Conservation (phyloP, 2,888 invertebrate genomes). For the Caenorhabditis sp. region DNA sequence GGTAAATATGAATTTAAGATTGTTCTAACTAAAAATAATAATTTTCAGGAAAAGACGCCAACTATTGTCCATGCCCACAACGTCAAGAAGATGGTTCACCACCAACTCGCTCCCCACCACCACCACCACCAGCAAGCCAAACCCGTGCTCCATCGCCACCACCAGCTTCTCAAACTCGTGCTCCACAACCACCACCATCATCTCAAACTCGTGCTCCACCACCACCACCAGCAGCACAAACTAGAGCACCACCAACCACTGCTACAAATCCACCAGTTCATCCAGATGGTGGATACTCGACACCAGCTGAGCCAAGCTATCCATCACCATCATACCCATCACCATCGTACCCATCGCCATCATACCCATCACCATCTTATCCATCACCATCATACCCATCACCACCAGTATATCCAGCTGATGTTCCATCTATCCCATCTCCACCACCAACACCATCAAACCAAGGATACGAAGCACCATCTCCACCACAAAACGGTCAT, state of each 20-base stretch:
- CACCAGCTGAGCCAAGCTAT: conserved; percentile 1
- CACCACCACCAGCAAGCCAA: conserved; percentile 14
- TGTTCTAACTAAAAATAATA: not conserved
- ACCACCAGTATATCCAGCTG: conserved; percentile 20
- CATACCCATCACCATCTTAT: conserved; percentile 7
- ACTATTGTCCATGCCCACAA: conserved; percentile 49
- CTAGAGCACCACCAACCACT: not conserved
- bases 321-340: conserved; percentile 24
- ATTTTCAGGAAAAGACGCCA: conserved; percentile 45
- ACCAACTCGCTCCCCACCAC: conserved; percentile 19
- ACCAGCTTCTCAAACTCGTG: conserved; percentile 6
- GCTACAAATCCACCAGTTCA: conserved; percentile 15
- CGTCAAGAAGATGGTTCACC: conserved; percentile 29
- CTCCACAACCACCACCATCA: conserved; percentile 23
- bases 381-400: conserved; percentile 19
- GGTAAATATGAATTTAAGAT: conserved; percentile 11
- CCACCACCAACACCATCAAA: conserved; percentile 5
- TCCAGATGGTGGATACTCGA: conserved; percentile 22
- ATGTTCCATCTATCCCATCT: conserved; percentile 10
- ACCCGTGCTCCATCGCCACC: conserved; percentile 6
- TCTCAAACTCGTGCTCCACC: conserved; percentile 13
- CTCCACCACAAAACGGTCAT: conserved; percentile 35
- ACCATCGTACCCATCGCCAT: conserved; percentile 26
- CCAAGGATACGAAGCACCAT: conserved; percentile 38
- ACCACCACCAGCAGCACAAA: not conserved